phyloP scores from a whole-genome alignment of 2,113 vertebrate species.

The Lichenostomus cassidix region DNA sequence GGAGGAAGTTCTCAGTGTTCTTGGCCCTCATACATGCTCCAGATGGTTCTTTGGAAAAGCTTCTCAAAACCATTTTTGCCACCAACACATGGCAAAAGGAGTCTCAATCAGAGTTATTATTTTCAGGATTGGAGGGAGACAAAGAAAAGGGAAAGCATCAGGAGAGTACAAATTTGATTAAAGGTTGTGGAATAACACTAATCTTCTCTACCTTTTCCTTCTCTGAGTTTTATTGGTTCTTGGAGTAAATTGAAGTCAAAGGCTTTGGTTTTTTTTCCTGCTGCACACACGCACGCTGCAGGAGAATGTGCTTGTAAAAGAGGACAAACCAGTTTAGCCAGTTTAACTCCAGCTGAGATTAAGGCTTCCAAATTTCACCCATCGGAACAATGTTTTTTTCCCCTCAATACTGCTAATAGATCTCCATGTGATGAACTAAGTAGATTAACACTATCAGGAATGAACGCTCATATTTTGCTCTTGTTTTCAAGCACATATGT shows the following conservation, averaged over 20 bases:
- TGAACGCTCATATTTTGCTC: not conserved
- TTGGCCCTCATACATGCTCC: not conserved
- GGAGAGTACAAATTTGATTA: not conserved
- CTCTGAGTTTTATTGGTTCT: not conserved
- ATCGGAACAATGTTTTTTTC: accelerated
- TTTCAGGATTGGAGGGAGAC: not conserved
- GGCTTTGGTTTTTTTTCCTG: not conserved
- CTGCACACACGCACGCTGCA: not conserved
- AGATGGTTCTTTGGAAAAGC: constrained; percentile 23
- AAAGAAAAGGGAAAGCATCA: not conserved
- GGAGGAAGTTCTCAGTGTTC: not conserved
- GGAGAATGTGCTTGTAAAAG: not conserved
- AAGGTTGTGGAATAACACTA: not conserved
- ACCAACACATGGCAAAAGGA: not conserved
- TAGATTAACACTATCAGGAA: not conserved
- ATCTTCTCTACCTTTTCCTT: not conserved
- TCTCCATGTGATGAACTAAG: not conserved
- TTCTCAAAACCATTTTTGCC: constrained; percentile 7
- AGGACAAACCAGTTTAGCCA: not conserved
- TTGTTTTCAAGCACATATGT: not conserved
- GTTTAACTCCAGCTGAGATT: not conserved
- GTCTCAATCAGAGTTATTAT: not conserved
- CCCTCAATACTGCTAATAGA: not conserved
- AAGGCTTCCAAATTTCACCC: not conserved
- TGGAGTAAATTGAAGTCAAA: not conserved